Percentiles rank a stretch among this genome's conserved stretches.
phyloP scores from a whole-genome alignment of 2,797 vertebrate species.

The Phyllotis vaccarum region DNA sequence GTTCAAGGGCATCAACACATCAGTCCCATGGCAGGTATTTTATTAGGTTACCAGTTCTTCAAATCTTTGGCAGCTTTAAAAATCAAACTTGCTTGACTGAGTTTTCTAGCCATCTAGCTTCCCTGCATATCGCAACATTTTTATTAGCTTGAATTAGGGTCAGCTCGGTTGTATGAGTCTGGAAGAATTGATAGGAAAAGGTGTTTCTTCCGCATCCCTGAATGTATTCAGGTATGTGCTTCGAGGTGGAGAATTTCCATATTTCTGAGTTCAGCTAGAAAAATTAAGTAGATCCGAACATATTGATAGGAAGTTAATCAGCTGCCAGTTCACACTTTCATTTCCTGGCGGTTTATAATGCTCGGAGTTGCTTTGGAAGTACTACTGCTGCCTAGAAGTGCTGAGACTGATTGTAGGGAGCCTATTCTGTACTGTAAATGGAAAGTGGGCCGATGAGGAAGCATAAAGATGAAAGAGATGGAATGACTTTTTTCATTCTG shows the following conservation, averaged over 20 bases:
- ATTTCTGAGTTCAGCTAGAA: neutral
- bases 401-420: conserved; percentile 3
- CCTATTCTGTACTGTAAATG: conserved; percentile 54
- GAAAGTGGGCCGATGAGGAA: conserved; percentile 54
- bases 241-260: neutral
- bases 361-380: conserved; percentile 7
- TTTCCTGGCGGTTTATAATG: conserved; percentile 53
- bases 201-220: conserved; percentile 2
- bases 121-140: conserved; percentile 1
- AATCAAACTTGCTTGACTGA: conserved; percentile 58
- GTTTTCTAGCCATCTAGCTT: conserved; percentile 35
- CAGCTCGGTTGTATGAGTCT: conserved; percentile 21
- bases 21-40: conserved; percentile 61
- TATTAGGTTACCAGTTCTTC: conserved; percentile 68
- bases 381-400: neutral
- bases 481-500: conserved; percentile 72
- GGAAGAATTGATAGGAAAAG: conserved; percentile 57
- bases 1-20: conserved; percentile 79
- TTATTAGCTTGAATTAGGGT: conserved; percentile 56
- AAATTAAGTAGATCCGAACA: conserved; percentile 53
- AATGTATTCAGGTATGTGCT: conserved; percentile 10
- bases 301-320: conserved; percentile 47
- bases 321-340: conserved; percentile 6
- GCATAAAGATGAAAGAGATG: conserved; percentile 67
- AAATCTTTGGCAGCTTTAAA: conserved; percentile 69